Evolutionary conservation across 2,797 vertebrate genomes (phyloP), one percentile per base, ranked within the genome.

Genomic region (Cheracebus regulus): DNA sequence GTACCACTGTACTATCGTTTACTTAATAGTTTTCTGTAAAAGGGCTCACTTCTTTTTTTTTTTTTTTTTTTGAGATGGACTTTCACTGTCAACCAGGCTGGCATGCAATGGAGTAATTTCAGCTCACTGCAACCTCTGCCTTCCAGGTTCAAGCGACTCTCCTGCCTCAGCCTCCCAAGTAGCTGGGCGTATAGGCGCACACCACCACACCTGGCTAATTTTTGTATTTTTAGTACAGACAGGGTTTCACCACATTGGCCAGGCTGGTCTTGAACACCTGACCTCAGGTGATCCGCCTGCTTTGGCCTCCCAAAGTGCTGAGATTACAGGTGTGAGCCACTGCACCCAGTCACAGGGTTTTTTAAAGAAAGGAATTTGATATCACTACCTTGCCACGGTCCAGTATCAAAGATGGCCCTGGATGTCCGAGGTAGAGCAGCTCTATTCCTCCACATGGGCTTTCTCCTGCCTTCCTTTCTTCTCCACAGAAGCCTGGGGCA

Each of bases 401-500:
- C 79, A 55, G 91, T 64, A 22, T 70, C 4, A 8, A 52, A 41
- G 41, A 36, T 5, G 12, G 36, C 7, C 30, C 7, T 9, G 28
- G 48, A 28, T 0, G 1, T 17, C 61, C 4, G 64, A 46, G 11
- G 28, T 8, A 48, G n/a, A 19, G 13, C 0, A 2, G 30, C 61
- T 75, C 2, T 0, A 26, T 6, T 73, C 24, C 90, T 80, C 36
- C 1, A 15, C 12, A 1, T 0, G 15, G 36, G 28, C 44, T 30
- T 58, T 46, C 36, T 44, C 73, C 41, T 44, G 39, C 33, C 26
- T 14, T 52, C 14, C 75, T 58, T 58, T 50, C 46, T 85, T 50
- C 44, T 75, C 14, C 48, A 52, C 26, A 2, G 73, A 48, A 72
- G 46, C 11, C 10, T 33, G 39, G 10, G n/a, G 46, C 28, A 33